Conservation (phyloP, 2,888 invertebrate genomes). For the Fissipunctia ypsillon region DNA sequence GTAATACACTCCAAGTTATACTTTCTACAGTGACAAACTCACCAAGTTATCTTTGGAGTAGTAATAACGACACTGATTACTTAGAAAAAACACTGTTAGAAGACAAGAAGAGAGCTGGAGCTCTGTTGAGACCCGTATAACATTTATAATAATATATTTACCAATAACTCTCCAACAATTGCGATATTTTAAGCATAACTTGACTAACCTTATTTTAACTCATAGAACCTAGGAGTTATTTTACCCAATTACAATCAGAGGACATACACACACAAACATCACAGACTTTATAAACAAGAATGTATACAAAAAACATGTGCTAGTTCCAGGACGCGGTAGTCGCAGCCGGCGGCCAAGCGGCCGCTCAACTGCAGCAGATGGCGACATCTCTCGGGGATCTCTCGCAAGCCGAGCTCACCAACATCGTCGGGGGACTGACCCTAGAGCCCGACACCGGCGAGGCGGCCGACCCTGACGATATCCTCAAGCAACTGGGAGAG, state of each 20-base stretch:
- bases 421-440: slow-evolving; percentile 92
- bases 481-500: slow-evolving; percentile 95
- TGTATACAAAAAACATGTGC: slow-evolving; percentile 41
- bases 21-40: slow-evolving; percentile 25
- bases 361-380: slow-evolving; percentile 89
- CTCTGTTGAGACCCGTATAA: background rate
- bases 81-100: background rate
- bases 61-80: background rate
- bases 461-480: slow-evolving; percentile 93
- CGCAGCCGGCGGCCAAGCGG: slow-evolving; percentile 89
- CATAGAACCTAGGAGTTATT: background rate
- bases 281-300: background rate
- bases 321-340: slow-evolving; percentile 91
- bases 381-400: slow-evolving; percentile 92
- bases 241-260: background rate
- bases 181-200: background rate
- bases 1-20: slow-evolving; percentile 82
- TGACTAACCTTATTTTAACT: slow-evolving; percentile 30
- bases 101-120: background rate
- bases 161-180: background rate
- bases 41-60: slow-evolving; percentile 25
- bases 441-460: slow-evolving; percentile 85
- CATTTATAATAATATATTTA: background rate
- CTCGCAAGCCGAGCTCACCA: slow-evolving; percentile 93
- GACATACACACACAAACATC: slow-evolving; percentile 11